Base-by-base conservation (phyloP, 1,140 invertebrate species). In the Anoplolepis gracilipes region DNA sequence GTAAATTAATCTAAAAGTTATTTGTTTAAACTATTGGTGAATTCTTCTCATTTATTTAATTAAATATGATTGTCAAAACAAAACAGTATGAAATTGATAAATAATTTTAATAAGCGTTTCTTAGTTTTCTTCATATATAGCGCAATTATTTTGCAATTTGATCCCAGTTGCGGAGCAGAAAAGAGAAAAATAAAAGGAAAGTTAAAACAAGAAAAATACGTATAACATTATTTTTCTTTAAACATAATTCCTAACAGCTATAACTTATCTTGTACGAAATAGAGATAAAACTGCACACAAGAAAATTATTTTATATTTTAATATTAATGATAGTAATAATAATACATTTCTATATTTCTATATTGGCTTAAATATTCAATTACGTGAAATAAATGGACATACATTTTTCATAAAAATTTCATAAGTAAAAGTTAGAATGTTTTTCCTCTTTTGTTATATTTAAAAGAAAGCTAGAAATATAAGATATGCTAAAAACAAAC, bases 141-240 rank as follows among this genome's bases (percentile, higher is more conserved):
- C 11, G 62, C 39, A 64, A 77, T 77, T 77, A 39, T 61, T 30
- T 39, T 42, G 30, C 59, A 77, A 64, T 49, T 2, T 46, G 25
- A 49, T 64, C 13, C 33, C 33, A 33, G 11, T 64, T 16, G 7
- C 1, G 28, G 16, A 57, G 22, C 28, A 1, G 8, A 55, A 16
- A 28, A 36, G 3, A 79, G 2, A 39, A 42, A 79, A 25, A 69
- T 57, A 19, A 55, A 57, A 55, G 3, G 11, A 70, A n/a, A 57
- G 19, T 53, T 55, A 69, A 69, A 79, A 69, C 19, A 55, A 79
- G 62, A 79, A 39, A 55, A 79, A 69, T 69, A 65, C 30, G 22
- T 39, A n/a, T n/a, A 33, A 36, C 16, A 70, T 55, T 79, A 70
- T 70, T 79, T 57, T 57, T 28, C 33, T 70, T 25, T 39, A 59